Evolutionary conservation across 2,797 vertebrate genomes (phyloP).

Genomic region (Sebastes hopkinsi): DNA sequence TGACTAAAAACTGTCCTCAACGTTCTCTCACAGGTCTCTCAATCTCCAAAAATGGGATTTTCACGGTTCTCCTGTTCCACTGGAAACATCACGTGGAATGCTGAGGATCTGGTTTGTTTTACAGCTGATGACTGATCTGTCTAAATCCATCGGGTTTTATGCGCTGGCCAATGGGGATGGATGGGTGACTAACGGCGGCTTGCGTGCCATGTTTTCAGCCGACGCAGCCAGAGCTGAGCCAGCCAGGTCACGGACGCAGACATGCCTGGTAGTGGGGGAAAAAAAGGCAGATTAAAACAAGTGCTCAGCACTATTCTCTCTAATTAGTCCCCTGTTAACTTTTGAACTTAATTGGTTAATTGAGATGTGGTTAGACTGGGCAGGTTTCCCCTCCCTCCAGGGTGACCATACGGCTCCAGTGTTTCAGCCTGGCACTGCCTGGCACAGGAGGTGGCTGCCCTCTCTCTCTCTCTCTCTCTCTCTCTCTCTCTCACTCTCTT

Average conservation of each 20-base stretch:
- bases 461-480: conserved; percentile 39
- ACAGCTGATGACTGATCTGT: conserved; percentile 75
- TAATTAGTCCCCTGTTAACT: conserved; percentile 79
- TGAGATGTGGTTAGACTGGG: conserved; percentile 76
- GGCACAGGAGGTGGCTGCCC: conserved; percentile 70
- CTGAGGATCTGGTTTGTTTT: conserved; percentile 78
- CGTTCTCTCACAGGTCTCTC: conserved; percentile 57
- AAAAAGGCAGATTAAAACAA: conserved; percentile 61
- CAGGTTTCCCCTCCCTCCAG: conserved; percentile 72
- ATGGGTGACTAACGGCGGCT: conserved; percentile 75
- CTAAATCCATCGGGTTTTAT: conserved; percentile 76
- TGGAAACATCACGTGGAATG: conserved; percentile 69
- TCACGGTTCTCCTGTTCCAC: conserved; percentile 65
- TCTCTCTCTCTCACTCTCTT: conserved; percentile 37
- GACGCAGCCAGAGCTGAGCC: conserved; percentile 56
- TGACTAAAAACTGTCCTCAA: conserved; percentile 45
- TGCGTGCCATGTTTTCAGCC: conserved; percentile 68
- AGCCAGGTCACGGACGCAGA: conserved; percentile 62
- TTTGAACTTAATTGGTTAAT: conserved; percentile 81
- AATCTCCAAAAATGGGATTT: conserved; percentile 56
- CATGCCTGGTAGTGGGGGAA: conserved; percentile 45
- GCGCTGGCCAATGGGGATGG: conserved; percentile 51
- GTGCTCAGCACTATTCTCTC: conserved; percentile 69
- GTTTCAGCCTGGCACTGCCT: conserved; percentile 69
- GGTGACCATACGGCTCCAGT: conserved; percentile 73